phyloP scores from a whole-genome alignment of 2,797 vertebrate genomes.

The Sarcophilus harrisii region DNA sequence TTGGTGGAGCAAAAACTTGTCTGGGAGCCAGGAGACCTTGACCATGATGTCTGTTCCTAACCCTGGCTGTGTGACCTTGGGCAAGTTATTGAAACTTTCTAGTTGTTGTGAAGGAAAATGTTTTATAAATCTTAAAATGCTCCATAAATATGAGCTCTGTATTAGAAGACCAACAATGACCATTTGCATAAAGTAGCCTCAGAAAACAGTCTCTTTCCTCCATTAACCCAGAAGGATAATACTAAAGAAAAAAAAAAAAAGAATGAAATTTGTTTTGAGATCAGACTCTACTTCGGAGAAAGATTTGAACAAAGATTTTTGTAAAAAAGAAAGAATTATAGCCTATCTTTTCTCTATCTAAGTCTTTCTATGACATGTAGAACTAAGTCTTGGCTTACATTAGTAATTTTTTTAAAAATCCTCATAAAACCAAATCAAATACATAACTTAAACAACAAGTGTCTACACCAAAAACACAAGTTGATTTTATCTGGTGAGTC shows the following conservation, averaged over 20 bases:
- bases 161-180: not conserved
- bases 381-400: conserved; percentile 61
- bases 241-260: conserved; percentile 42
- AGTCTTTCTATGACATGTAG: conserved; percentile 56
- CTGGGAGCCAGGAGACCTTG: not conserved
- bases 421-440: conserved; percentile 48
- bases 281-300: conserved; percentile 49
- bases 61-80: not conserved
- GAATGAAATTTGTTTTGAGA: conserved; percentile 57
- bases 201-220: not conserved
- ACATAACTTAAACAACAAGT: conserved; percentile 46
- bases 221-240: conserved; percentile 36
- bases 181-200: not conserved
- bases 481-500: conserved; percentile 57
- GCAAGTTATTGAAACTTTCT: not conserved
- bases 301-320: conserved; percentile 39
- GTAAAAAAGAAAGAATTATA: conserved; percentile 61
- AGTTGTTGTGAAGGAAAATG: not conserved
- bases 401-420: conserved; percentile 52
- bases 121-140: not conserved
- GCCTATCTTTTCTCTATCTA: conserved; percentile 41
- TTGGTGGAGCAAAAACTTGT: not conserved
- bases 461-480: conserved; percentile 43
- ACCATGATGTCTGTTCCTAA: not conserved
- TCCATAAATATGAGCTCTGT: not conserved